These are phyloP conservation scores for Phaethon lepturus DNA, from an alignment of 2,113 vertebrate genomes.

Conservation along the genomic window DNA sequence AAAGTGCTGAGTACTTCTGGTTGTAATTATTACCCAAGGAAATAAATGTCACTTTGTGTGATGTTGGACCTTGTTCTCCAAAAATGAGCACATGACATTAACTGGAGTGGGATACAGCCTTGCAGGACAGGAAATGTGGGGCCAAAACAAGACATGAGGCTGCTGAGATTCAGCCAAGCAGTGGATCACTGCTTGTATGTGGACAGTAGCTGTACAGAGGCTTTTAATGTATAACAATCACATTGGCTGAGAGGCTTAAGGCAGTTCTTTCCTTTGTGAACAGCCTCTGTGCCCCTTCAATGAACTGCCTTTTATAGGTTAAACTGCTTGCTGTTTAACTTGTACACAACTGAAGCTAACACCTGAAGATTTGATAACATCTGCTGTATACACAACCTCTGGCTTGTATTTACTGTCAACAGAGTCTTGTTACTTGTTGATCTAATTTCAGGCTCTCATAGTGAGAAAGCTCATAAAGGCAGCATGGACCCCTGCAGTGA, in stretches of 20 bases:
- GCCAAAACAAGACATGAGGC: not conserved
- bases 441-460: not conserved
- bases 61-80: not conserved
- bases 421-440: not conserved
- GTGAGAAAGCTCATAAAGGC: not conserved
- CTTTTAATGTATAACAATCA: not conserved
- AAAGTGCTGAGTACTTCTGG: not conserved
- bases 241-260: not conserved
- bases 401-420: constrained; percentile 14
- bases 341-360: not conserved
- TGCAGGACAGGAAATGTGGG: not conserved
- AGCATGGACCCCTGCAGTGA: not conserved
- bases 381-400: not conserved
- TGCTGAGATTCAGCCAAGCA: not conserved
- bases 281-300: not conserved
- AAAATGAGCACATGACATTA: fast-evolving
- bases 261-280: not conserved
- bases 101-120: not conserved
- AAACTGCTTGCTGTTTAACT: not conserved
- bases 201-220: not conserved
- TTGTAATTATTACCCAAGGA: not conserved
- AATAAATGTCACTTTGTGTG: not conserved
- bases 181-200: not conserved
- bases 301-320: constrained; percentile 1
- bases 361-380: constrained; percentile 23